These are phyloP conservation scores for Serinus canaria DNA, from an alignment of 2,113 vertebrate genomes.

Conservation along the genomic window DNA sequence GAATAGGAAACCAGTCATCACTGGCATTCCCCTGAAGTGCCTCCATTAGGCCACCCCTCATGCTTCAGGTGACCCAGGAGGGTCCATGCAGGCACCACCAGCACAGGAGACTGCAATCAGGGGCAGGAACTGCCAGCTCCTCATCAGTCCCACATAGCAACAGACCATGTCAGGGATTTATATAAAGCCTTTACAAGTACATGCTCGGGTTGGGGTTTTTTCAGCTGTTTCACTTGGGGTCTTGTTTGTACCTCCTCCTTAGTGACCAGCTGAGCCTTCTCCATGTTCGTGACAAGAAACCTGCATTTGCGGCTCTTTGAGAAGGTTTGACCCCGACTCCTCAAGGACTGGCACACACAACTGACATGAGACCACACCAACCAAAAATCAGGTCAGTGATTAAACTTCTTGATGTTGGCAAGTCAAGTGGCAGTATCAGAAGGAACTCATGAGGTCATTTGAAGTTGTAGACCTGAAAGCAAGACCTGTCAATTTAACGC, in stretches of 20 bases:
- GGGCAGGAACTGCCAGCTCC: not conserved
- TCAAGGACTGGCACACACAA: not conserved
- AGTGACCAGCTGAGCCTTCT: not conserved
- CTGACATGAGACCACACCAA: not conserved
- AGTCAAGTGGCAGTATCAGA: not conserved
- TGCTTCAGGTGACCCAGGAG: not conserved
- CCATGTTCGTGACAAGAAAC: not conserved
- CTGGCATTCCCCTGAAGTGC: not conserved
- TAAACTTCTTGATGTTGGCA: not conserved
- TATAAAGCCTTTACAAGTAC: not conserved
- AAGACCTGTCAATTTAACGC: not conserved
- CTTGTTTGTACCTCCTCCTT: not conserved
- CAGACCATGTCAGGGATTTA: not conserved
- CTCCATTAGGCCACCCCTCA: not conserved
- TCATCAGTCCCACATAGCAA: not conserved
- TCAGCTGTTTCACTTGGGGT: not conserved
- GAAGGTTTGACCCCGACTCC: not conserved
- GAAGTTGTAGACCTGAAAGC: not conserved
- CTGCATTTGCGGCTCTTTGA: not conserved
- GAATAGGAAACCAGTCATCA: not conserved
- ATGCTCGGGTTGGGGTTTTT: not conserved
- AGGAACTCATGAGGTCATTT: not conserved
- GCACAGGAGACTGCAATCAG: not conserved
- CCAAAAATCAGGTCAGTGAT: not conserved
- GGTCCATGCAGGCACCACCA: not conserved